Evolutionary conservation across 2,888 invertebrate genomes (phyloP).

Genomic region (Hedya salicella): DNA sequence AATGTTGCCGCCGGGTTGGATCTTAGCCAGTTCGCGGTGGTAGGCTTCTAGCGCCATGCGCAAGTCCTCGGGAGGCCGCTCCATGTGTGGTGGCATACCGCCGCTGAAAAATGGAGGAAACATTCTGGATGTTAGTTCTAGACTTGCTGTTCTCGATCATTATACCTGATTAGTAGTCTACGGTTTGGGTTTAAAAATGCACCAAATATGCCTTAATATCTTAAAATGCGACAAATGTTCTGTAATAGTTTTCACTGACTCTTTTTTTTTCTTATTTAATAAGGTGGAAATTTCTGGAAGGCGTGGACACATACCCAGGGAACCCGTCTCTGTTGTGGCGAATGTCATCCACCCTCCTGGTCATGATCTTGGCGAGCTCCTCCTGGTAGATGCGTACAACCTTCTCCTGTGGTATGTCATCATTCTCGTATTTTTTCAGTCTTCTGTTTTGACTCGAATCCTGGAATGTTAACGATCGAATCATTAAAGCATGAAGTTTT

Average conservation of each 20-base stretch:
- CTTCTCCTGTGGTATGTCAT: conserved; percentile 98
- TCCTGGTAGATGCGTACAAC: conserved; percentile 97
- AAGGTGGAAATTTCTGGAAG: neutral
- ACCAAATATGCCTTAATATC: neutral
- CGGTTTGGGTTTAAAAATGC: neutral
- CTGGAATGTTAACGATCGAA: conserved; percentile 56
- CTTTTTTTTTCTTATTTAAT: neutral
- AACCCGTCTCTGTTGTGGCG: conserved; percentile 91
- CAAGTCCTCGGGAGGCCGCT: conserved; percentile 91
- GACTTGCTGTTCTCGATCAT: conserved; percentile 79
- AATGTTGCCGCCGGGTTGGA: conserved; percentile 88
- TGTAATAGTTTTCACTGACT: neutral
- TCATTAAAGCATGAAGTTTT: neutral
- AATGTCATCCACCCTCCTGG: conserved; percentile 89
- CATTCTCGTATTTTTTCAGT: conserved; percentile 95
- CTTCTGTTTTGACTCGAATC: conserved; percentile 90
- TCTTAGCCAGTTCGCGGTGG: conserved; percentile 96
- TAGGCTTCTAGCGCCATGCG: conserved; percentile 96
- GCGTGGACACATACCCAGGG: conserved; percentile 87
- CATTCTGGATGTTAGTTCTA: conserved; percentile 88
- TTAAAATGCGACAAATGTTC: neutral
- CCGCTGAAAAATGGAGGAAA: conserved; percentile 95
- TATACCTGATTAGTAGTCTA: conserved; percentile 45
- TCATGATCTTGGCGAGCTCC: conserved; percentile 97
- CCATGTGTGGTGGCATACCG: conserved; percentile 86